Percentiles rank a stretch among this genome's conserved stretches.
Evolutionary conservation across 92 coral and sea anemone genomes (phyloP).

Genomic region (Galaxea fascicularis): DNA sequence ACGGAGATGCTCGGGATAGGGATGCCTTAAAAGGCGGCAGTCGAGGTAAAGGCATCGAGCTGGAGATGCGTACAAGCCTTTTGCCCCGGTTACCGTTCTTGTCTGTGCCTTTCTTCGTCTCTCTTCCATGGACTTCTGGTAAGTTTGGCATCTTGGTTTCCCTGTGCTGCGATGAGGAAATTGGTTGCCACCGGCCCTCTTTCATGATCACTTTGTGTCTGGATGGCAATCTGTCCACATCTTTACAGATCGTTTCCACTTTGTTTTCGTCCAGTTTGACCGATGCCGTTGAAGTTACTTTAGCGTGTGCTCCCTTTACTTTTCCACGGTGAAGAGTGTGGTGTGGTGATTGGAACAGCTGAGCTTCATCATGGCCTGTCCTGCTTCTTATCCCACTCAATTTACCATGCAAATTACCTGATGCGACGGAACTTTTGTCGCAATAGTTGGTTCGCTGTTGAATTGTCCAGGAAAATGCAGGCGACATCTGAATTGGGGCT

Average conservation of each 20-base stretch:
- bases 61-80: not conserved
- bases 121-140: not conserved
- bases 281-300: too few species aligned
- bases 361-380: not conserved
- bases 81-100: not conserved
- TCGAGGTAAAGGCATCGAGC: not conserved
- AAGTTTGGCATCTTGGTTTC: not conserved
- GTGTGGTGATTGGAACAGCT: too few species aligned
- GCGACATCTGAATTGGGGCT: not conserved
- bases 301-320: not conserved
- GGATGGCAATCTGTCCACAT: not conserved
- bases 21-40: not conserved
- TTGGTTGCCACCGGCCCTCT: not conserved
- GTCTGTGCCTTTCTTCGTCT: not conserved
- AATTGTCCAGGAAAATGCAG: conserved; percentile 9
- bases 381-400: not conserved
- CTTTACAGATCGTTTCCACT: not conserved
- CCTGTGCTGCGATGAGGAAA: not conserved
- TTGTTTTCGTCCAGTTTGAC: not conserved
- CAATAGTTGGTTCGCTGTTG: not conserved
- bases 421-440: not conserved
- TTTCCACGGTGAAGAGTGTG: not conserved
- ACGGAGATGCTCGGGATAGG: not conserved
- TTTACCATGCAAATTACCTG: not conserved
- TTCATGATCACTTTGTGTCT: not conserved